These are phyloP conservation scores for Rhinoraja longicauda DNA, from an alignment of 2,797 vertebrate genomes.

Conservation along the genomic window DNA sequence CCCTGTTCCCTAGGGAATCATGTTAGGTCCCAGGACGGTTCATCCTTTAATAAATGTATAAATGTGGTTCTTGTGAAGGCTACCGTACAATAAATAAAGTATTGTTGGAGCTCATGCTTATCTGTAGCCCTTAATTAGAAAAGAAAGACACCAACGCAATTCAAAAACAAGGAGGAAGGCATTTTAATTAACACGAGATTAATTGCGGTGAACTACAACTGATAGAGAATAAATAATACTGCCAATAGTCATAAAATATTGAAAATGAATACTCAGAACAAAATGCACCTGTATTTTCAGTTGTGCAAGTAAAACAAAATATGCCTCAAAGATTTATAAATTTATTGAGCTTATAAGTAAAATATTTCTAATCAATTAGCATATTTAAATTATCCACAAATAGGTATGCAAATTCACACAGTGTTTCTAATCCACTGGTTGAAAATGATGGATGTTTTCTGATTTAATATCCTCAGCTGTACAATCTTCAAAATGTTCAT, in stretches of 20 bases:
- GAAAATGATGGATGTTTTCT: neutral
- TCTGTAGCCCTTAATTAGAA: neutral
- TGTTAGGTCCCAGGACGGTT: neutral
- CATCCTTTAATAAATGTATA: neutral
- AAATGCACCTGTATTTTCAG: neutral
- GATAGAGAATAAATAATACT: neutral
- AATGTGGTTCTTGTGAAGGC: neutral
- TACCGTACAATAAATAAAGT: neutral
- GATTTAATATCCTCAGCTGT: neutral
- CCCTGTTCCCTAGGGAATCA: neutral
- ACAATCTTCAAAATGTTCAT: neutral
- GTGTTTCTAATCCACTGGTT: neutral
- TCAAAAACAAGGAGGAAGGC: neutral
- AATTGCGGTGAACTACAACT: neutral
- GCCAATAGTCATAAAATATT: neutral
- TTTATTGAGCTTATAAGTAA: neutral
- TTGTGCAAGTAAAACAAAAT: neutral
- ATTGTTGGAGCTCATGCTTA: neutral
- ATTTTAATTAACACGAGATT: neutral
- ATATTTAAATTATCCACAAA: neutral
- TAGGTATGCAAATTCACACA: neutral
- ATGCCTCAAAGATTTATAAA: neutral
- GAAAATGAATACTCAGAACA: neutral
- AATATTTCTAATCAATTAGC: neutral
- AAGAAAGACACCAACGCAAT: neutral